Evolutionary conservation across 2,888 invertebrate species (phyloP).

Genomic region (Nemurella pictetii): DNA sequence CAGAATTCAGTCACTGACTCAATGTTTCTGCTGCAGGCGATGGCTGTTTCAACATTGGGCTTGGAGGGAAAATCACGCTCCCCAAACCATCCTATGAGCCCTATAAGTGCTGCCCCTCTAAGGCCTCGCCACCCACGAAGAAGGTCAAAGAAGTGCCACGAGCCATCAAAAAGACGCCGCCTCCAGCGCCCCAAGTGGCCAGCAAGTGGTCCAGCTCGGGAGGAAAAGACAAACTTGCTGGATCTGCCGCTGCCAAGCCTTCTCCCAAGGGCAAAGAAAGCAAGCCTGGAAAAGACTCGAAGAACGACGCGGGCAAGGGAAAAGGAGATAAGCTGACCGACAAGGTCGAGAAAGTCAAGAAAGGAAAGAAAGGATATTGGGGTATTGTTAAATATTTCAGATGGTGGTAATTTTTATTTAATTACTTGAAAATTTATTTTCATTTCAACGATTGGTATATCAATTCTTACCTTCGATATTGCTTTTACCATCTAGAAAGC

Average conservation of each 20-base stretch:
- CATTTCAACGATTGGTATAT: conserved; percentile 8
- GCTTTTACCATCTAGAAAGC: neutral
- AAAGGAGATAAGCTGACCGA: conserved; percentile 35
- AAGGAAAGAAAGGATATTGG: conserved; percentile 81
- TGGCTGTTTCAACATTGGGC: conserved; percentile 96
- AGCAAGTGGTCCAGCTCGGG: conserved; percentile 44
- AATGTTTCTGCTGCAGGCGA: conserved; percentile 86
- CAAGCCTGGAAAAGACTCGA: neutral
- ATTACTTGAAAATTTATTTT: neutral
- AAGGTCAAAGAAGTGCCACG: conserved; percentile 69
- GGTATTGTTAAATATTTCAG: conserved; percentile 82
- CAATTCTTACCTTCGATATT: neutral
- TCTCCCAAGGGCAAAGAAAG: neutral
- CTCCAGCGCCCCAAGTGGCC: conserved; percentile 48
- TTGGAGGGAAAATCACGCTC: conserved; percentile 81
- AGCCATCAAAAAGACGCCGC: conserved; percentile 39
- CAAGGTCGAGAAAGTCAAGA: conserved; percentile 59
- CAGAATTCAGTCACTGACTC: conserved; percentile 58
- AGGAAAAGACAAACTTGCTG: neutral
- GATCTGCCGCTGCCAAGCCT: neutral
- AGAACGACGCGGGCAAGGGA: conserved; percentile 3
- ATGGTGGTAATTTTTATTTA: conserved; percentile 68
- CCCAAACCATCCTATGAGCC: conserved; percentile 80
- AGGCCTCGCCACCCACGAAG: conserved; percentile 77
- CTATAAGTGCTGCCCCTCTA: conserved; percentile 90